A percentile compares a stretch with the other conserved stretches of the same genome.
phyloP scores from a whole-genome alignment of 2,797 vertebrate species.

The Philypnodon macrostomus region DNA sequence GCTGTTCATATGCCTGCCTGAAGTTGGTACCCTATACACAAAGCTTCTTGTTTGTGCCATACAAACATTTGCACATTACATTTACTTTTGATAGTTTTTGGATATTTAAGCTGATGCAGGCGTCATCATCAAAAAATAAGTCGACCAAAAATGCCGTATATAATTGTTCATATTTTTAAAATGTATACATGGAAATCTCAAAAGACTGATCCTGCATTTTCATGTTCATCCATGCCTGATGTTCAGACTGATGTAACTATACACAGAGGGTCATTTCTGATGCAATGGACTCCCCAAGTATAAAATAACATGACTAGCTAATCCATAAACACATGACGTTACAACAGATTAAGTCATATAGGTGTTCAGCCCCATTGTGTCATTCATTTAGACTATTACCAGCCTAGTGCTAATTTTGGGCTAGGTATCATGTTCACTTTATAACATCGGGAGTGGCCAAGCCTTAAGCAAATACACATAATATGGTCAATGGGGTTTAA shows the following conservation, averaged over 20 bases:
- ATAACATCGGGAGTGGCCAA: not conserved
- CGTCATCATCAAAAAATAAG: too few relatives aligned
- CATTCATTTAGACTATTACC: not conserved
- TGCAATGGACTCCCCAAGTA: not conserved
- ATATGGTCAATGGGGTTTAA: too few relatives aligned
- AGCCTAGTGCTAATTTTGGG: not conserved
- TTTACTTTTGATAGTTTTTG: too few relatives aligned
- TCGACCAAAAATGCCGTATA: too few relatives aligned
- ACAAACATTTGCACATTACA: too few relatives aligned
- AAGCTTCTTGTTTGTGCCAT: too few relatives aligned
- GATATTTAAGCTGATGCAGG: too few relatives aligned
- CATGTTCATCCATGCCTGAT: not conserved
- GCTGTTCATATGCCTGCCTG: too few relatives aligned
- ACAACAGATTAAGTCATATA: not conserved
- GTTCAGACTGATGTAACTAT: not conserved
- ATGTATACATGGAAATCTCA: too few relatives aligned
- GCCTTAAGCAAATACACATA: not conserved
- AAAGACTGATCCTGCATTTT: too few relatives aligned
- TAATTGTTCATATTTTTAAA: too few relatives aligned
- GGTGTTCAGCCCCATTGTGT: slow-evolving; percentile 5
- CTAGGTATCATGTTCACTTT: not conserved
- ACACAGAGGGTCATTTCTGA: not conserved
- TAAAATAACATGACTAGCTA: not conserved
- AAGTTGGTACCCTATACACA: too few relatives aligned
- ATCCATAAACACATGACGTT: not conserved